Percentiles rank a stretch among this genome's conserved stretches.
Conservation (phyloP, 2,888 invertebrate species). For the Microplitis manilae region DNA sequence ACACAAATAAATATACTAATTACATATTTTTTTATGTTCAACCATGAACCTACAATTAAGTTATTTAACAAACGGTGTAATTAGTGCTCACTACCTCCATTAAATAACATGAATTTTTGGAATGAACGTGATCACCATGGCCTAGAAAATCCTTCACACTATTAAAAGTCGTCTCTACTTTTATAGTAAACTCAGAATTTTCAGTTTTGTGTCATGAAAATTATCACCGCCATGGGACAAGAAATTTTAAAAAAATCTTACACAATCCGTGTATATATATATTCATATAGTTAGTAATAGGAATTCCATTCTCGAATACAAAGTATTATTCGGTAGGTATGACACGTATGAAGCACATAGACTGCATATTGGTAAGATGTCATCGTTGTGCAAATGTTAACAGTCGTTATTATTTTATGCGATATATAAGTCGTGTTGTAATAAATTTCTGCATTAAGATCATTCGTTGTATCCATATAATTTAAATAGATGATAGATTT, state of each 20-base stretch:
- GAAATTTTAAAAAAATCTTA: conserved; percentile 39
- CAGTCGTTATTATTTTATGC: conserved; percentile 22
- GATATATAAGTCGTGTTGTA: background rate
- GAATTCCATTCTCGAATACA: conserved; percentile 62
- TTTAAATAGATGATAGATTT: background rate
- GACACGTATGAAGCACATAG: conserved; percentile 5
- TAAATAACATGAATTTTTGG: background rate
- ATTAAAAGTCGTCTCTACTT: no score
- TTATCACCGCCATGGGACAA: conserved; percentile 9
- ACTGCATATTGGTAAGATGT: conserved; percentile 39
- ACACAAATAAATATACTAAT: no score
- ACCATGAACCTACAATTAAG: background rate
- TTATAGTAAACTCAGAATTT: no score
- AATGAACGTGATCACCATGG: no score
- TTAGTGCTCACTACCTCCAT: background rate
- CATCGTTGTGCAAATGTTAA: conserved; percentile 41
- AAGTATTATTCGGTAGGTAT: conserved; percentile 56
- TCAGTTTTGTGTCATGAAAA: no score
- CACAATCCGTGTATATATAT: conserved; percentile 40
- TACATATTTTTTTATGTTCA: no score
- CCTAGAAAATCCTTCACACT: no score
- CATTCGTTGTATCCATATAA: background rate
- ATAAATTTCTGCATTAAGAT: conserved; percentile 1
- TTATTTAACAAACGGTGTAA: background rate
- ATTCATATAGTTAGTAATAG: conserved; percentile 24